A percentile compares a stretch with the other conserved stretches of the same genome.
Evolutionary conservation across 1,140 invertebrate species (phyloP).

Genomic region (Triops cancriformis): DNA sequence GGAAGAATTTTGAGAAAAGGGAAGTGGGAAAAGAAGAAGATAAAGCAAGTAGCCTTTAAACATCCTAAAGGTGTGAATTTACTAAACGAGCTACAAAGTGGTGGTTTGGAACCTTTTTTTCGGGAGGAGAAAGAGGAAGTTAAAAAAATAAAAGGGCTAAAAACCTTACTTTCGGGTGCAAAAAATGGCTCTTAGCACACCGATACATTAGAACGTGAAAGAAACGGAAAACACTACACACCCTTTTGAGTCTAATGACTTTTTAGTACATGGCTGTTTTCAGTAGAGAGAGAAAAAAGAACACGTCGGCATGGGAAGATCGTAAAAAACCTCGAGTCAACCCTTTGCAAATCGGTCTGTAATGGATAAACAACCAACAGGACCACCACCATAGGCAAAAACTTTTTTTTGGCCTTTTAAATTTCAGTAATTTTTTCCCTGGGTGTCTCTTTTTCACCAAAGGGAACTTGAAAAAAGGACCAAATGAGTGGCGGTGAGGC

Average conservation of each 20-base stretch:
- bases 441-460: neutral
- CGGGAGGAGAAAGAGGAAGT: neutral
- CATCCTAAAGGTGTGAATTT: neutral
- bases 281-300: too few species aligned
- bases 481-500: neutral
- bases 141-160: neutral
- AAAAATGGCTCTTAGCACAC: too few species aligned
- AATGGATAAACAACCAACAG: constrained; percentile 10
- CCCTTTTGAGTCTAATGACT: neutral
- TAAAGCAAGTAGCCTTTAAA: neutral
- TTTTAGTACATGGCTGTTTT: neutral
- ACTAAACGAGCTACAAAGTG: neutral
- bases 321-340: neutral
- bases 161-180: neutral
- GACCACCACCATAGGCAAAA: neutral
- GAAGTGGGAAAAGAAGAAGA: neutral
- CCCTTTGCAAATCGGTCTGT: neutral
- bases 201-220: too few species aligned
- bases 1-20: too few species aligned
- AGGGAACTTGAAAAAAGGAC: neutral
- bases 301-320: neutral
- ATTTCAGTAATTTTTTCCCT: neutral
- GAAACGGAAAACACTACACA: neutral
- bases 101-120: neutral
- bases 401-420: neutral